Base-by-base conservation (phyloP, 2,888 invertebrate genomes). In the Acrobasis repandana region DNA sequence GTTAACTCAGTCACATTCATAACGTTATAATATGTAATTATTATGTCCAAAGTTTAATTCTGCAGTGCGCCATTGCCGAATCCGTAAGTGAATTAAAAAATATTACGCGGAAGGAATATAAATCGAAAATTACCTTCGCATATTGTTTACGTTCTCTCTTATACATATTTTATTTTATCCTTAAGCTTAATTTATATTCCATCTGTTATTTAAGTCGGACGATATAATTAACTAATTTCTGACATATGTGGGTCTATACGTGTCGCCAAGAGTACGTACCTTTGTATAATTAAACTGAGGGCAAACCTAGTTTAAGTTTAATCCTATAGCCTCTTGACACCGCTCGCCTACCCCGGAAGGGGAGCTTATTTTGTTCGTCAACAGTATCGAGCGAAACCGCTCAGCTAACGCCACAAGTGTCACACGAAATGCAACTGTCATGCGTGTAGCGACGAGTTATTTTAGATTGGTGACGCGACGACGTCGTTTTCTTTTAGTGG, bases 321-420 rank as follows among this genome's bases (percentile, higher is more conserved):
- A 91, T 92, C 90, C 89, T 89, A 87, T 89, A 90, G 89, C 91
- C 90, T 90, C 90, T 91, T 92, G 91, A 92, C 90, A 89, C 88
- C 88, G 81, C 87, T 82, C 88, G 84, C 82, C 82, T 82, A 77
- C 82, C 76, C 79, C 28, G 8, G 70, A 75, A 81, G 86, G 87
- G 87, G 84, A 88, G 89, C 86, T 90, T 91, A 91, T 92, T 90
- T 89, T 88, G 89, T 90, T 87, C 88, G 88, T 88, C 89, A 89
- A 90, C 89, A 87, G 88, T 90, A 86, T 90, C 88, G 89, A 90
- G 83, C 83, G 84, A 86, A 85, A 85, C 80, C 79, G 77, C 78
- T 83, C 82, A 80, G 80, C 75, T 78, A 70, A 6, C 73, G 79
- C 76, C 68, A 77, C 80, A 80, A 79, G 77, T 83, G 82, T 79